Base-by-base conservation (phyloP, 2,113 vertebrate genomes). In the Cebus imitator region DNA sequence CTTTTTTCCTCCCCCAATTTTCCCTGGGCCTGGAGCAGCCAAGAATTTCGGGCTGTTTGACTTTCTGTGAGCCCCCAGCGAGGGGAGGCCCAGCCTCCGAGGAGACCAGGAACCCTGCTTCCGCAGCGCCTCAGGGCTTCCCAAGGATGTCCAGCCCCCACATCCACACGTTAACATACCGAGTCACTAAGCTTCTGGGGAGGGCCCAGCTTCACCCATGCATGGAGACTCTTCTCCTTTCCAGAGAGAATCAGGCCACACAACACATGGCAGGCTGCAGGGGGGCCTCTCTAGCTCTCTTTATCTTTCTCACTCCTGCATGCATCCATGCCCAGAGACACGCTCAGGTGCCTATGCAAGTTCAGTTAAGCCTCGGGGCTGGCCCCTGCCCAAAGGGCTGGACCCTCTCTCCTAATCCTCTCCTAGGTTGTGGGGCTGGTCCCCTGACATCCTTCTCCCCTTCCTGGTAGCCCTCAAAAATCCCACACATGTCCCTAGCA, bases 31-130 rank as follows among this genome's bases (percentile, higher is more conserved):
- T 98, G 98, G 98, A 99, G 98, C 98, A 99, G 99, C 99, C 98
- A 99, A 99, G 99, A 99, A 98, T 99, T 99, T 98, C 98, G 98
- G 99, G 99, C 98, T 99, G 96, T 99, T 99, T 99, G 99, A 99
- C 98, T 99, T 99, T 99, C 99, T 99, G 98, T 99, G 99, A 99
- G 97, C 98, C 97, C 98, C 97, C 98, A 91, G 92, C 98, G 96
- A 11, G 0, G 97, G 98, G 98, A 97, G 97, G 98, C 96, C 91
- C 96, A 90, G 96, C 97, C 95, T 97, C 97, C 8, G 83, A 97
- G 97, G 98, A 98, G 96, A 97, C 97, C 97, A 94, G 94, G 96
- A 97, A 78, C 87, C 92, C 95, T 90, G 93, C 97, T 97, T 97
- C 97, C 73, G 85, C 78, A 95, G 88, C 96, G 85, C 95, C 81